phyloP scores from a whole-genome alignment of 2,888 invertebrate genomes.

The Ophion slaviceki region DNA sequence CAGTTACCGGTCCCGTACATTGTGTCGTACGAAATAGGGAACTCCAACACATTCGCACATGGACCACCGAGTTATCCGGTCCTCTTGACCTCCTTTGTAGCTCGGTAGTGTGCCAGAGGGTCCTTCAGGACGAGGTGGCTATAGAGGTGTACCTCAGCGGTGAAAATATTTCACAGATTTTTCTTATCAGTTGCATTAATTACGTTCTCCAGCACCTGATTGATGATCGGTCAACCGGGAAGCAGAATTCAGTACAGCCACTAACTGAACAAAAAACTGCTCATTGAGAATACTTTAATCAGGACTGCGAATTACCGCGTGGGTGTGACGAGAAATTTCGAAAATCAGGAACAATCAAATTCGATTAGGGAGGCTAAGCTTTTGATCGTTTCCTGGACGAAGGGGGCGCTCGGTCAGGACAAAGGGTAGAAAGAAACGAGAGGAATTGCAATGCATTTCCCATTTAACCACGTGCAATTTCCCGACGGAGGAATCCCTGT shows the following conservation, averaged over 20 bases:
- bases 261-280: background rate
- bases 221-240: background rate
- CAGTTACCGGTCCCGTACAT: conserved; percentile 43
- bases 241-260: background rate
- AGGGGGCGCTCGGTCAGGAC: background rate
- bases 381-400: conserved; percentile 31
- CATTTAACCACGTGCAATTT: conserved; percentile 42
- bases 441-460: conserved; percentile 61
- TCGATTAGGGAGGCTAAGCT: conserved; percentile 45
- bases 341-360: conserved; percentile 44
- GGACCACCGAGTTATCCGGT: background rate
- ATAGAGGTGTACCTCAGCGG: background rate
- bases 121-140: background rate
- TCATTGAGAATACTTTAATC: background rate
- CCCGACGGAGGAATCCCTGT: conserved; percentile 48
- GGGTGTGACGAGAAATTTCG: conserved; percentile 8
- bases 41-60: conserved; percentile 16
- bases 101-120: background rate
- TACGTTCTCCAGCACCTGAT: background rate
- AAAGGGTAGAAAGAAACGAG: conserved; percentile 37
- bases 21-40: conserved; percentile 42
- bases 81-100: conserved; percentile 13
- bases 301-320: background rate
- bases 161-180: background rate
- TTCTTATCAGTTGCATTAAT: background rate